These are phyloP conservation scores for Osmoderma eremita DNA, from an alignment of 2,888 invertebrate species.

Conservation along the genomic window DNA sequence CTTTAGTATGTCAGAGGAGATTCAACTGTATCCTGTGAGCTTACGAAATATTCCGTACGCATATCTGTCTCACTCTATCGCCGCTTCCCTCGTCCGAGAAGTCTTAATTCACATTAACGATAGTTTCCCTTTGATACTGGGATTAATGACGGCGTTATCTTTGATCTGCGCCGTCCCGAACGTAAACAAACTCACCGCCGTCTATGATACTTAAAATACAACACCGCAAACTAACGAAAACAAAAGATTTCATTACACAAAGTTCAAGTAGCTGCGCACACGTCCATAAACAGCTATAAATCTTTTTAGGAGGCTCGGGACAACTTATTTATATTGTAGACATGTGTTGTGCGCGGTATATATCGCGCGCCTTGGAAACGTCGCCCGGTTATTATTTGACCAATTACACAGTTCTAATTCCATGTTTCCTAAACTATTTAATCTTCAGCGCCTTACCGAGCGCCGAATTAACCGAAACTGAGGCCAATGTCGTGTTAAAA, in stretches of 20 bases:
- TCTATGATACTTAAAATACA: slow-evolving; percentile 52
- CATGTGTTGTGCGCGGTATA: slow-evolving; percentile 25
- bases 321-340: slow-evolving; percentile 37
- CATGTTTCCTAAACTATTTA: no score
- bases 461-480: no score
- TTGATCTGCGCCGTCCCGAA: slow-evolving; percentile 60
- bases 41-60: slow-evolving; percentile 6
- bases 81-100: slow-evolving; percentile 49
- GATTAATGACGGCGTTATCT: slow-evolving; percentile 61
- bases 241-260: slow-evolving; percentile 61
- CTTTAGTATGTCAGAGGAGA: slow-evolving; percentile 52
- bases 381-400: slow-evolving; percentile 8
- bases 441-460: no score
- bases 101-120: slow-evolving; percentile 63
- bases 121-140: slow-evolving; percentile 63
- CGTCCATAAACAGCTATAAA: slow-evolving; percentile 43
- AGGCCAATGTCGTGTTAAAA: no score
- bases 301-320: slow-evolving; percentile 40
- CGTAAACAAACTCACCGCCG: slow-evolving; percentile 60
- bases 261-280: slow-evolving; percentile 43
- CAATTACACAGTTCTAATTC: slow-evolving; percentile 10
- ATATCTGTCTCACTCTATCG: slow-evolving; percentile 11
- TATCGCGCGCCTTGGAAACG: slow-evolving; percentile 19
- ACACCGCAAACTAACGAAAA: slow-evolving; percentile 60
- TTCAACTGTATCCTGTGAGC: slow-evolving; percentile 62